phyloP scores from a whole-genome alignment of 2,888 invertebrate genomes.

The Lordiphosa fenestrarum region DNA sequence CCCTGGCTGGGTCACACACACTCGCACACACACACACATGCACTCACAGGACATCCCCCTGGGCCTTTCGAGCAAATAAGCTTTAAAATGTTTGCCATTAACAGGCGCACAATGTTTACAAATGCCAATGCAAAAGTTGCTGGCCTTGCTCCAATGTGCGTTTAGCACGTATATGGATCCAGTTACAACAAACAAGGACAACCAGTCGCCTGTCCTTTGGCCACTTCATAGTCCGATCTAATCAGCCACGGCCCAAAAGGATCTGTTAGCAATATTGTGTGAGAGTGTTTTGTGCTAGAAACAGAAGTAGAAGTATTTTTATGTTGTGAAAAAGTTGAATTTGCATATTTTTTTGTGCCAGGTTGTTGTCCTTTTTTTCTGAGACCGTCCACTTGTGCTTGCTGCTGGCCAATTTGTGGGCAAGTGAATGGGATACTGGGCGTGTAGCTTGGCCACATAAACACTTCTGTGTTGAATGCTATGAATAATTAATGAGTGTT shows the following conservation, averaged over 20 bases:
- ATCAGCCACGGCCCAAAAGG: slow-evolving; percentile 60
- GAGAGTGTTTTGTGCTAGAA: slow-evolving; percentile 25
- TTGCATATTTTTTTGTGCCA: slow-evolving; percentile 53
- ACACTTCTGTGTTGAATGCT: slow-evolving; percentile 66
- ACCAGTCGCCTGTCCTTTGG: slow-evolving; percentile 12
- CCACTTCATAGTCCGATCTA: slow-evolving; percentile 46
- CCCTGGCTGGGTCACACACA: slow-evolving; percentile 26
- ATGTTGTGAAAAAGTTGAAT: slow-evolving; percentile 57
- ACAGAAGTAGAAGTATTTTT: slow-evolving; percentile 52
- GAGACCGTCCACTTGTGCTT: slow-evolving; percentile 23
- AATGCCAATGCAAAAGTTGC: slow-evolving; percentile 43
- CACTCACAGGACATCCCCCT: slow-evolving; percentile 2
- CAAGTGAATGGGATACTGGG: slow-evolving; percentile 28
- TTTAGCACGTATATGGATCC: slow-evolving; percentile 45
- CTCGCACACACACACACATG: not conserved
- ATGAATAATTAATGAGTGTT: slow-evolving; percentile 69
- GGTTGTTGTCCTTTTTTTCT: slow-evolving; percentile 41
- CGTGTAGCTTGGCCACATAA: slow-evolving; percentile 49
- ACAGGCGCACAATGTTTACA: slow-evolving; percentile 47
- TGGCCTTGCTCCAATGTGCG: slow-evolving; percentile 36
- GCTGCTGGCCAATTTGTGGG: slow-evolving; percentile 57
- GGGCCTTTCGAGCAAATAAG: slow-evolving; percentile 42
- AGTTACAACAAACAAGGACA: slow-evolving; percentile 22
- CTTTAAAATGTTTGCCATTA: slow-evolving; percentile 62
- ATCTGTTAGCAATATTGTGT: slow-evolving; percentile 67